phyloP scores from a whole-genome alignment of 2,888 invertebrate genomes.

The Epinotia nisella region DNA sequence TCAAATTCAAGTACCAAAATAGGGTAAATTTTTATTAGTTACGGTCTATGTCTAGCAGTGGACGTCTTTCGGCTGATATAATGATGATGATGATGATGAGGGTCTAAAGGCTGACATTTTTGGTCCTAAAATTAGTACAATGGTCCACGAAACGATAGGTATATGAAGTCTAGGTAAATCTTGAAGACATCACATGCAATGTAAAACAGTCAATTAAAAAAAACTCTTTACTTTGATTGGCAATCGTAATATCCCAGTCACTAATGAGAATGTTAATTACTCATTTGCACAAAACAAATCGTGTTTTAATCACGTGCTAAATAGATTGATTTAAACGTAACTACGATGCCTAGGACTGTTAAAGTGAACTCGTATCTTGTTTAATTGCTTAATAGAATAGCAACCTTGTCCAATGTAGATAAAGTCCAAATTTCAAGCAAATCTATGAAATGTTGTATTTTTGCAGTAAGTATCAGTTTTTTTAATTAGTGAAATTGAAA shows the following conservation, averaged over 20 bases:
- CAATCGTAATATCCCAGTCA: conserved; percentile 38
- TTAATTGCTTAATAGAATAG: not conserved
- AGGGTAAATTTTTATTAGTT: no score
- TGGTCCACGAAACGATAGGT: no score
- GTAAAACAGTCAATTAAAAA: not conserved
- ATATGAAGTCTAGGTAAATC: not conserved
- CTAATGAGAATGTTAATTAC: conserved; percentile 34
- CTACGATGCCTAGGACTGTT: not conserved
- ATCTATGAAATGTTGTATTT: not conserved
- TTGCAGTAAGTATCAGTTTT: not conserved
- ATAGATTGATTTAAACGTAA: conserved; percentile 45
- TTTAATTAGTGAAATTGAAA: conserved; percentile 12
- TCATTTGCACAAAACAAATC: conserved; percentile 49
- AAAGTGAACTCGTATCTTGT: not conserved
- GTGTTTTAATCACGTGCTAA: conserved; percentile 51
- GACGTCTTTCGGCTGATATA: no score
- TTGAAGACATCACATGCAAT: not conserved
- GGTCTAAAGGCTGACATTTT: no score
- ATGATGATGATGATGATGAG: no score
- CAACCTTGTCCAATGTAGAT: not conserved
- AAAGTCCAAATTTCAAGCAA: not conserved
- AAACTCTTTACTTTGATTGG: conserved; percentile 2
- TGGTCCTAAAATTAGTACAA: no score
- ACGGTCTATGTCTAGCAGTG: no score
- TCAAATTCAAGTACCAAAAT: no score